Evolutionary conservation across 2,797 vertebrate genomes (phyloP).

Genomic region (Aplochiton taeniatus): DNA sequence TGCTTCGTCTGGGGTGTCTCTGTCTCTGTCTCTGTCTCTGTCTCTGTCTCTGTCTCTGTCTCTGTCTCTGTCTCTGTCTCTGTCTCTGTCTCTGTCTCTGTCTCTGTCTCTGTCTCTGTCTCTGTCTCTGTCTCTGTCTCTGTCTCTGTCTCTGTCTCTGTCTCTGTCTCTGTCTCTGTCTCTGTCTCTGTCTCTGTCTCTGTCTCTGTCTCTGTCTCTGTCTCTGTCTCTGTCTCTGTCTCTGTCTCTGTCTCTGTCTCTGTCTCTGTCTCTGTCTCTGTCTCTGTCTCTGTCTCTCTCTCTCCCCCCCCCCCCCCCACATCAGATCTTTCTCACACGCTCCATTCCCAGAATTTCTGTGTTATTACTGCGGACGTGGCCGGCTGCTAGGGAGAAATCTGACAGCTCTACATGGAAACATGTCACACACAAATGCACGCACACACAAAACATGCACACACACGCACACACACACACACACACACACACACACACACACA

Average conservation of each 20-base stretch:
- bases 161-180: background rate
- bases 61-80: background rate
- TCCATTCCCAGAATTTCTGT: too few relatives aligned
- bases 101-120: background rate
- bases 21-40: background rate
- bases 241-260: background rate
- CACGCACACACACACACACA: background rate
- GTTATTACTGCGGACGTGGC: background rate
- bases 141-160: background rate
- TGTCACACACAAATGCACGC: too few relatives aligned
- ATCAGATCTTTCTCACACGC: background rate
- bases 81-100: background rate
- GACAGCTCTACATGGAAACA: background rate
- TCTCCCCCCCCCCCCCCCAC: background rate
- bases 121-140: background rate
- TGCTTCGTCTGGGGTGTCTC: too few relatives aligned
- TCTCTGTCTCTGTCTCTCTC: background rate
- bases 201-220: background rate
- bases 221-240: background rate
- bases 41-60: background rate
- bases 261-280: background rate
- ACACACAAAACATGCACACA: background rate
- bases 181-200: background rate
- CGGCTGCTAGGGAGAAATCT: conserved; percentile 38
- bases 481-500: background rate